Conservation (phyloP, 2,113 vertebrate genomes). For the Chlamydotis undulata region DNA sequence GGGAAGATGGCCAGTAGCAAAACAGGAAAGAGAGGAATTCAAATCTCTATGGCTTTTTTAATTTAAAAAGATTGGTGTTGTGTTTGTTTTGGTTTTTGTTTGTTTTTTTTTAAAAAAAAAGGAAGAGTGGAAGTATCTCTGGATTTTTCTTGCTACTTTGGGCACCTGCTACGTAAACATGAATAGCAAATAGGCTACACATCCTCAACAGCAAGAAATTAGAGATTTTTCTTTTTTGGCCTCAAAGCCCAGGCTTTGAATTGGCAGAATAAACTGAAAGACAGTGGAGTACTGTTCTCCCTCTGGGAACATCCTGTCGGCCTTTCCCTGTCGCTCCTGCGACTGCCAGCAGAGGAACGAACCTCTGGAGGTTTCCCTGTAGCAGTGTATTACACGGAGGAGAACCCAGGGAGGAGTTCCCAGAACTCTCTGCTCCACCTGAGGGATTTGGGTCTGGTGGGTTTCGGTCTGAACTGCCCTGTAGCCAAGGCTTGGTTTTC, state of each 20-base stretch:
- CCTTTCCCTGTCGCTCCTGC: not conserved
- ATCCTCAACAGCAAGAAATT: slow-evolving; percentile 14
- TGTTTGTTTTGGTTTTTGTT: not conserved
- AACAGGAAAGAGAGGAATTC: not conserved
- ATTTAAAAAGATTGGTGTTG: not conserved
- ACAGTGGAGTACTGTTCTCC: slow-evolving; percentile 55
- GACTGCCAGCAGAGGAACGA: slow-evolving; percentile 37
- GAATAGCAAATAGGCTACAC: not conserved
- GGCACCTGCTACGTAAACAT: slow-evolving; percentile 36
- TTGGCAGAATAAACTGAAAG: not conserved
- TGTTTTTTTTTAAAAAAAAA: not conserved
- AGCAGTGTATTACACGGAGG: not conserved
- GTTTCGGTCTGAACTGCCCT: not conserved
- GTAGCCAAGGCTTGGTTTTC: not conserved
- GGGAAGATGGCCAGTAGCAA: not conserved
- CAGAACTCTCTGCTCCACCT: slow-evolving; percentile 18
- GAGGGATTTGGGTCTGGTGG: not conserved
- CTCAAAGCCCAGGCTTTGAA: slow-evolving; percentile 21
- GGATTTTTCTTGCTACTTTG: not conserved
- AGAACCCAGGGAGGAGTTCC: not conserved
- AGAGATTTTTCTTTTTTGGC: not conserved
- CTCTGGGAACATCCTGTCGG: slow-evolving; percentile 53
- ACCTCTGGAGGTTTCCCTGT: slow-evolving; percentile 25
- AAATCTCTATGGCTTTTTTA: not conserved
- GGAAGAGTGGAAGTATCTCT: not conserved